Evolutionary conservation across 2,113 vertebrate genomes (phyloP), one percentile per base, ranked within the genome.

Genomic region (Gallinago paraguaiae): DNA sequence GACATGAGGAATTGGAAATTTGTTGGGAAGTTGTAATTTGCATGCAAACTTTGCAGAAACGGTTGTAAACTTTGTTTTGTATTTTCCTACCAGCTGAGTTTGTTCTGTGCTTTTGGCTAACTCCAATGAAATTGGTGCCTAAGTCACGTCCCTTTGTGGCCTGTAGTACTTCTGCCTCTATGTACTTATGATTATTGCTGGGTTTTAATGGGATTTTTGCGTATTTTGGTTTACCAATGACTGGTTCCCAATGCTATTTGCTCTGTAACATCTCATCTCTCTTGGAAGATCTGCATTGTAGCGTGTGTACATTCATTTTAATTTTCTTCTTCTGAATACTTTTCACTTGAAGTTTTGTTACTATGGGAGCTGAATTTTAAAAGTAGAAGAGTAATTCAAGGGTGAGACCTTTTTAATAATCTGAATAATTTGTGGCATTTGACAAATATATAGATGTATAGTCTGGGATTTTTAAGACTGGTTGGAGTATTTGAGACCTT

Each of bases 401-500:
- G 87, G 92, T 68, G 90, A 95, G 74, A 64, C 80, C 77, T 94
- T 96, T 92, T 88, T 72, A 95, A 95, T 92, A 88, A 86, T 95
- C 69, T 59, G 86, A 88, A 94, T 92, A 94, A 93, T 84, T 94
- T 82, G 68, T 83, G 27, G 24, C 72, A 78, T 96, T 93, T 96
- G 95, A 93, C 90, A 93, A 94, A 93, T 88, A 92, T 24, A 92
- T 61, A 64, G 57, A 41, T 86, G 45, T 33, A 56, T 79, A 53
- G 45, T 53, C 57, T 92, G 45, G 63, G 90, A 41, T 72, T 86
- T 96, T 94, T 82, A 93, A 93, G 86, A 61, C 80, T 20, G 13
- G 48, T 89, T 95, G 82, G 92, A 97, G 77, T 84, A 75, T 88
- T 71, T 11, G 53, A 93, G 83, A 82, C 63, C 93, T n/a, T 27